Evolutionary conservation across 2,888 invertebrate species (phyloP).

Genomic region (Rambutsinella grinnellia): DNA sequence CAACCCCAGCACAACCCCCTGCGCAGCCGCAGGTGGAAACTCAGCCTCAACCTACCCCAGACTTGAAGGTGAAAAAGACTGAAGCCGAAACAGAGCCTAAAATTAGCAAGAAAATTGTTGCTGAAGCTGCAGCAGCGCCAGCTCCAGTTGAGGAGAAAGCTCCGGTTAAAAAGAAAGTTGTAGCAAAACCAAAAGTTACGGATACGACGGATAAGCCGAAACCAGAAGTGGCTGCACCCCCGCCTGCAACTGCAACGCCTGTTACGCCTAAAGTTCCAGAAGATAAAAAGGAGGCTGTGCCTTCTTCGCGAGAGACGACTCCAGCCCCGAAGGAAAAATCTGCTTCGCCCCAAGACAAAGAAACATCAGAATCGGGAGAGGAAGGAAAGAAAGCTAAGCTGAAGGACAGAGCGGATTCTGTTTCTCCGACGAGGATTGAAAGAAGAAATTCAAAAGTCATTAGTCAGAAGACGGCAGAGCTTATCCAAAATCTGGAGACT

Average conservation of each 20-base stretch:
- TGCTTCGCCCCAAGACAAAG: conserved; percentile 33
- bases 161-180: conserved; percentile 20
- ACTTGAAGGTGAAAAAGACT: conserved; percentile 17
- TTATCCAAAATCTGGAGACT: conserved; percentile 65
- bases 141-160: conserved; percentile 10
- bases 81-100: conserved; percentile 12
- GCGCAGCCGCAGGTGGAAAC: conserved; percentile 16
- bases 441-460: conserved; percentile 64
- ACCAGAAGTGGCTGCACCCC: conserved; percentile 3
- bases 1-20: conserved; percentile 7
- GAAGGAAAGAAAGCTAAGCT: conserved; percentile 11
- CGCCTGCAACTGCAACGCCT: conserved; percentile 6
- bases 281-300: not conserved
- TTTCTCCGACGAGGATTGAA: conserved; percentile 63
- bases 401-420: conserved; percentile 54
- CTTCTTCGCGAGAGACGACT: conserved; percentile 3
- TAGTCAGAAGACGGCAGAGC: conserved; percentile 65
- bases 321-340: conserved; percentile 27
- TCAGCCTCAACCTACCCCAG: not conserved
- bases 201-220: not conserved
- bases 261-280: too few species aligned
- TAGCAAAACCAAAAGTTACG: conserved; percentile 3
- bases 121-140: conserved; percentile 6
- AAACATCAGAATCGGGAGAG: conserved; percentile 32
- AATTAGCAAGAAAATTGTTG: too few species aligned